Evolutionary conservation across 1,140 invertebrate species (phyloP).

Genomic region (Hycleus phaleratus): DNA sequence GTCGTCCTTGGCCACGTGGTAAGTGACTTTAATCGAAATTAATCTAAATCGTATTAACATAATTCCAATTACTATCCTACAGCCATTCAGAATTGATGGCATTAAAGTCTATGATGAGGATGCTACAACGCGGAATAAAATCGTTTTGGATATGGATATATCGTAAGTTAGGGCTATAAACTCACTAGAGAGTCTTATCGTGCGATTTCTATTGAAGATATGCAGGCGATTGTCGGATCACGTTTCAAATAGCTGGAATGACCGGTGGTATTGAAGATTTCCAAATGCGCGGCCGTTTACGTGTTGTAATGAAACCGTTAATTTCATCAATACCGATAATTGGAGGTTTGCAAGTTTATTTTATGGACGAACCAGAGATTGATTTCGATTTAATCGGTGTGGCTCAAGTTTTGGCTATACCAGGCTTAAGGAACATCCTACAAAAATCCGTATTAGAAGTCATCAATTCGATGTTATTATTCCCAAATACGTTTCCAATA

Average conservation of each 20-base stretch:
- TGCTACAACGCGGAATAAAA: conserved; percentile 76
- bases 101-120: conserved; percentile 85
- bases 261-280: conserved; percentile 83
- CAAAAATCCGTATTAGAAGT: conserved; percentile 1
- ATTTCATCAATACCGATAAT: conserved; percentile 78
- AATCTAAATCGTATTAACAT: neutral
- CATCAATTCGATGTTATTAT: conserved; percentile 70
- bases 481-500: conserved; percentile 4
- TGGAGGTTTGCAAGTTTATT: conserved; percentile 85
- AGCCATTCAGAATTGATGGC: conserved; percentile 61
- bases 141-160: conserved; percentile 88
- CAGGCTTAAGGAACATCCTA: conserved; percentile 61
- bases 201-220: conserved; percentile 53
- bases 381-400: conserved; percentile 90
- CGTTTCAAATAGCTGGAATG: conserved; percentile 69
- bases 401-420: conserved; percentile 66
- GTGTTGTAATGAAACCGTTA: conserved; percentile 82
- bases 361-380: conserved; percentile 85
- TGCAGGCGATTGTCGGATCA: conserved; percentile 86
- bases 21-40: conserved; percentile 1
- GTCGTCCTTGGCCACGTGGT: conserved; percentile 22
- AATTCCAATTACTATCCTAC: neutral
- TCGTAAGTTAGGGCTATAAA: conserved; percentile 55
- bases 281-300: conserved; percentile 7
- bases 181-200: neutral